Evolutionary conservation across 2,113 vertebrate genomes (phyloP).

Genomic region (Brachyhypopomus occidentalis): DNA sequence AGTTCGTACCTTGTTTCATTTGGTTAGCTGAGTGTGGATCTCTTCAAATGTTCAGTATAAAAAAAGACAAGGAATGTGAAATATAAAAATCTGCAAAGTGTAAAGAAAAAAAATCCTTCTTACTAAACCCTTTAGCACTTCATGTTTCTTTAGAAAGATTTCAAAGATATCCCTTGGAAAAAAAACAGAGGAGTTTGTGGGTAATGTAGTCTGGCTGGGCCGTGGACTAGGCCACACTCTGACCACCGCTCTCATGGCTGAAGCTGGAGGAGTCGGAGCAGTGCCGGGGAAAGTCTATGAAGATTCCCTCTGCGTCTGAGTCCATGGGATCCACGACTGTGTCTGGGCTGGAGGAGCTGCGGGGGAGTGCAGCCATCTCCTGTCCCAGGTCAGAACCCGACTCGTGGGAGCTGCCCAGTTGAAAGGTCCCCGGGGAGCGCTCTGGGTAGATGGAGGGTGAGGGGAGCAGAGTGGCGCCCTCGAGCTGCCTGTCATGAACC

Average conservation of each 20-base stretch:
- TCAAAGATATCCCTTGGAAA: background rate
- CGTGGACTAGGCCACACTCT: conserved; percentile 67
- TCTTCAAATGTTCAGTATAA: background rate
- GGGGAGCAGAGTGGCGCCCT: background rate
- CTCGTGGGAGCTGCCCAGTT: conserved; percentile 37
- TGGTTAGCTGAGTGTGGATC: background rate
- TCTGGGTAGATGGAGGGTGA: conserved; percentile 63
- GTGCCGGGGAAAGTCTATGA: conserved; percentile 84
- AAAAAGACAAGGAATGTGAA: background rate
- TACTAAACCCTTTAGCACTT: background rate
- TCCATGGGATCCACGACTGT: conserved; percentile 80
- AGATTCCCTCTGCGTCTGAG: conserved; percentile 88
- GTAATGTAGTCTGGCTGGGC: background rate
- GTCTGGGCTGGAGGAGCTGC: conserved; percentile 81
- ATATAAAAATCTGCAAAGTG: background rate
- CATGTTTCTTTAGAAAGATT: background rate
- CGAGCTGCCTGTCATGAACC: background rate
- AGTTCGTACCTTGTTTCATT: background rate
- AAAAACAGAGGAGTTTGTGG: background rate
- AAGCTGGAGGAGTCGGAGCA: conserved; percentile 66
- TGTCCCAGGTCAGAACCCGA: conserved; percentile 59
- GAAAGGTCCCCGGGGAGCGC: conserved; percentile 61
- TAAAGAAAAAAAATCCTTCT: background rate
- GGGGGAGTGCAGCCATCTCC: conserved; percentile 67
- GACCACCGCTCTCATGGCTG: conserved; percentile 72